Conservation (phyloP, 2,888 invertebrate species). For the Chalcis sispes region DNA sequence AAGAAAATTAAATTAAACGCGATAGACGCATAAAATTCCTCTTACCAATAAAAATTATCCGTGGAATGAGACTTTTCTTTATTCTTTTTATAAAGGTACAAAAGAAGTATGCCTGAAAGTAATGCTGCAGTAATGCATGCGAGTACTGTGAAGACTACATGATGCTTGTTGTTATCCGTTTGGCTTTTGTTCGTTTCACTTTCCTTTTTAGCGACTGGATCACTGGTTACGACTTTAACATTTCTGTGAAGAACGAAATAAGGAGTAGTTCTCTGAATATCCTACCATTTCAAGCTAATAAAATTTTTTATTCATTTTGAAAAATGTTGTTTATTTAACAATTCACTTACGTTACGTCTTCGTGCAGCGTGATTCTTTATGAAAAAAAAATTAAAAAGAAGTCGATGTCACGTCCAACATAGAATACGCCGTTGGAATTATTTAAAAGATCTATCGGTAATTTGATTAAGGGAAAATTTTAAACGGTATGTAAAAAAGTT, state of each 20-base stretch:
- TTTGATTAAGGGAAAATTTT: neutral
- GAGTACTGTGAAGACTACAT: slow-evolving; percentile 11
- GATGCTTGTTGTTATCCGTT: neutral
- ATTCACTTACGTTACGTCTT: neutral
- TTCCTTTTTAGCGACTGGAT: neutral
- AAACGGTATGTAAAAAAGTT: no score
- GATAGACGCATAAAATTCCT: no score
- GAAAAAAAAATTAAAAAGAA: neutral
- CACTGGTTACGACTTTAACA: no score
- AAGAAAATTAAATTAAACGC: no score
- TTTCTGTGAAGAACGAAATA: no score
- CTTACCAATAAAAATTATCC: no score
- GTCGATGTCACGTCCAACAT: neutral
- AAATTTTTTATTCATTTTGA: neutral
- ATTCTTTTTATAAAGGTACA: slow-evolving; percentile 10
- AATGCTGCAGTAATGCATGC: neutral
- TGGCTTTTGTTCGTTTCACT: neutral
- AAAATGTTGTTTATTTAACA: neutral
- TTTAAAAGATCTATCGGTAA: neutral
- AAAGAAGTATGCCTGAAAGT: slow-evolving; percentile 4
- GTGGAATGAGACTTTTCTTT: neutral
- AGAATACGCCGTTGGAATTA: neutral
- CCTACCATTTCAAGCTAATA: neutral
- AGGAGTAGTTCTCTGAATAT: neutral
- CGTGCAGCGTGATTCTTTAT: neutral